Evolutionary conservation across 2,797 vertebrate species (phyloP).

Genomic region (Lacerta viridis): DNA sequence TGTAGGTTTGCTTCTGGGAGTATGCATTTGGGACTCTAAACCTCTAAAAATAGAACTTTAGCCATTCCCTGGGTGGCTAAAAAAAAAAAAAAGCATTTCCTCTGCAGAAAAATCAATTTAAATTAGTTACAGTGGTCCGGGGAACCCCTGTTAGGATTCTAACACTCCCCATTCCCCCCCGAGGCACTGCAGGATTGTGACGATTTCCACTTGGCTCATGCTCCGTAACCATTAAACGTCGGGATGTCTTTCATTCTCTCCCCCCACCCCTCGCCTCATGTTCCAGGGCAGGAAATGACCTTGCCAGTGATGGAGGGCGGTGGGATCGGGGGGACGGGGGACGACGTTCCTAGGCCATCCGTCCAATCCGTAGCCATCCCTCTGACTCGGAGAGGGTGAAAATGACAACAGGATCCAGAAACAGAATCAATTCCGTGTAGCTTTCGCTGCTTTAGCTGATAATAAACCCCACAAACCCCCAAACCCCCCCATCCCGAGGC

Average conservation of each 20-base stretch:
- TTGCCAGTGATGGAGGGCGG: not conserved
- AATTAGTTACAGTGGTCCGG: not conserved
- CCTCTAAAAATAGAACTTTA: not conserved
- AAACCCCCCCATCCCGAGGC: constrained; percentile 38
- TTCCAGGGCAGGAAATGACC: not conserved
- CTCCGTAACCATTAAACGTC: not conserved
- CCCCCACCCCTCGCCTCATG: too few relatives aligned
- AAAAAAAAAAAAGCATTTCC: not conserved
- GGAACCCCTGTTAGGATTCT: not conserved
- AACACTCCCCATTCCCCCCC: not conserved
- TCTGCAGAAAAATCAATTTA: not conserved
- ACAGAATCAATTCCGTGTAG: constrained; percentile 45
- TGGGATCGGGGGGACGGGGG: not conserved
- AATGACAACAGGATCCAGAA: constrained; percentile 16
- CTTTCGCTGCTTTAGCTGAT: constrained; percentile 32
- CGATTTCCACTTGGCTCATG: not conserved
- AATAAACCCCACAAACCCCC: constrained; percentile 27
- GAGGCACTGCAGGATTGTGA: too few relatives aligned
- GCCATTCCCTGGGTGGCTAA: not conserved
- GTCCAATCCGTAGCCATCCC: not conserved
- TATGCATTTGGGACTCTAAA: not conserved
- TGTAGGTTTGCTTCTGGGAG: not conserved
- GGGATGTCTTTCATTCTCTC: not conserved
- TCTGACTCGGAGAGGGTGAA: not conserved
- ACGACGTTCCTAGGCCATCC: constrained; percentile 36